These are phyloP conservation scores for Macrophya annulata DNA, from an alignment of 2,888 invertebrate genomes.

Conservation along the genomic window DNA sequence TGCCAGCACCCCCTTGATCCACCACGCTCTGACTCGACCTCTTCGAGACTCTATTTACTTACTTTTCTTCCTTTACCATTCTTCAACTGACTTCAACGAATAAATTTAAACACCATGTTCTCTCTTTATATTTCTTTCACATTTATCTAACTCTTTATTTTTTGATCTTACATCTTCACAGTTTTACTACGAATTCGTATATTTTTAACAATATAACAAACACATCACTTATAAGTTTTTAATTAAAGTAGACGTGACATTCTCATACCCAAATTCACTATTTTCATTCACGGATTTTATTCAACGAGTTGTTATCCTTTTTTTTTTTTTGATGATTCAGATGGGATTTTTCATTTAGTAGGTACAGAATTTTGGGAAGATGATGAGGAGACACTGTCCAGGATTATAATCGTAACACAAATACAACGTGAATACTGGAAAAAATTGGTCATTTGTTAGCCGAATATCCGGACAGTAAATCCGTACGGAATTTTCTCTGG, in stretches of 20 bases:
- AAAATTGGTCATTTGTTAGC: too few relatives aligned
- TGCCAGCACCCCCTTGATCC: slow-evolving; percentile 29
- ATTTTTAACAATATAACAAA: neutral
- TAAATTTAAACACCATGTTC: slow-evolving; percentile 8
- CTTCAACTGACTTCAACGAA: neutral
- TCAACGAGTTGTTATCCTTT: slow-evolving; percentile 67
- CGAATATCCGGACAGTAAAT: neutral
- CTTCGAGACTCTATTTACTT: slow-evolving; percentile 24
- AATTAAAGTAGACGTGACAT: neutral
- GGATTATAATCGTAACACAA: slow-evolving; percentile 40
- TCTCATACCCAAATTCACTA: slow-evolving; percentile 59
- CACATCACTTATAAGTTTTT: neutral
- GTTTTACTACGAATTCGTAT: too few relatives aligned
- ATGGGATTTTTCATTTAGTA: slow-evolving; percentile 58
- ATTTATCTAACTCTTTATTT: neutral
- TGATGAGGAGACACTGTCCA: too few relatives aligned
- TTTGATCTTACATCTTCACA: neutral
- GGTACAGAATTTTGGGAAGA: slow-evolving; percentile 58
- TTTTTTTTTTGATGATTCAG: slow-evolving; percentile 66
- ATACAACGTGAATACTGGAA: too few relatives aligned
- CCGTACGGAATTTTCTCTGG: neutral
- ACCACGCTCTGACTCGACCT: slow-evolving; percentile 29
- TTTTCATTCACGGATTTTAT: slow-evolving; percentile 70
- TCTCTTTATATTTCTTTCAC: neutral
- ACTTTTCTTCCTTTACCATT: slow-evolving; percentile 4